phyloP scores from a whole-genome alignment of 1,140 invertebrate species.

The Monomorium pharaonis region DNA sequence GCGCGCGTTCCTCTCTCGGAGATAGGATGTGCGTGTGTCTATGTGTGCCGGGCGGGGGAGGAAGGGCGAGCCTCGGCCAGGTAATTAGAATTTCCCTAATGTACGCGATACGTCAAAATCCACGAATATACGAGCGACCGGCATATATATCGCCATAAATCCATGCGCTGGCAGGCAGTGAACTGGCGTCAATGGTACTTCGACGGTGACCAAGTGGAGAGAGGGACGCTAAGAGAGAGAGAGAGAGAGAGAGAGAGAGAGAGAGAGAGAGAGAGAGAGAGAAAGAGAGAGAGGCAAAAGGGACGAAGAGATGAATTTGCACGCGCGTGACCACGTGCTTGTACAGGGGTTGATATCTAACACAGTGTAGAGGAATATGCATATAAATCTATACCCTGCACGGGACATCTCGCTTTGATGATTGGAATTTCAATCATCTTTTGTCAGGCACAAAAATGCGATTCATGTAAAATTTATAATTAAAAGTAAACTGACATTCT shows the following conservation, averaged over 20 bases:
- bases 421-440: constrained; percentile 43
- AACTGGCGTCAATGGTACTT: constrained; percentile 84
- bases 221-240: constrained; percentile 59
- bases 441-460: background rate
- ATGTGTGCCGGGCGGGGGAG: background rate
- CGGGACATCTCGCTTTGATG: constrained; percentile 38
- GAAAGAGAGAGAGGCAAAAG: background rate
- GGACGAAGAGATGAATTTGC: constrained; percentile 32
- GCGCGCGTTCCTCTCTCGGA: background rate
- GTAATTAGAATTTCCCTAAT: constrained; percentile 79
- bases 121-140: constrained; percentile 73
- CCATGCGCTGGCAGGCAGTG: constrained; percentile 78
- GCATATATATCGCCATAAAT: constrained; percentile 82
- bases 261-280: constrained; percentile 68
- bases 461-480: background rate
- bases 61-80: background rate
- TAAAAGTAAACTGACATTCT: background rate
- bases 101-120: constrained; percentile 77
- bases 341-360: constrained; percentile 25
- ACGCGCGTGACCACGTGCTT: constrained; percentile 55
- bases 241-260: background rate
- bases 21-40: constrained; percentile 19
- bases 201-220: constrained; percentile 74
- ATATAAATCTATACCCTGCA: constrained; percentile 47
- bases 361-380: constrained; percentile 15